A percentile compares a stretch with the other conserved stretches of the same genome.
Conservation (phyloP, 2,888 invertebrate species). For the Campoplex capitator region DNA sequence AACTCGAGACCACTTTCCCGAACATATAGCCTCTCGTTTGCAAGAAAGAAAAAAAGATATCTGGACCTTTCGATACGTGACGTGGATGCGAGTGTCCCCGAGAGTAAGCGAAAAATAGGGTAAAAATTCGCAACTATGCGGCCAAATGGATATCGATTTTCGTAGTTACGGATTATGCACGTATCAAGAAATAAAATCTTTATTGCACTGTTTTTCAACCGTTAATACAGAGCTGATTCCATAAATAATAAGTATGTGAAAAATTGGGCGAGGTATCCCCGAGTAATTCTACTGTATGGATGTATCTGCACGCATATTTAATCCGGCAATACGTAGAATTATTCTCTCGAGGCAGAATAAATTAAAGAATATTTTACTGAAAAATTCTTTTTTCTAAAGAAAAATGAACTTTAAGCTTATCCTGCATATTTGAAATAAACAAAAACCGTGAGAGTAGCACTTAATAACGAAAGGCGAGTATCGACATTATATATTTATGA, state of each 20-base stretch:
- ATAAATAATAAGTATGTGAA: background rate
- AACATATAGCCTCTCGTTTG: background rate
- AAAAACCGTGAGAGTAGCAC: background rate
- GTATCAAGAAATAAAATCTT: background rate
- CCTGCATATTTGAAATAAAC: background rate
- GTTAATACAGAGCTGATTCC: background rate
- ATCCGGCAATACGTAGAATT: background rate
- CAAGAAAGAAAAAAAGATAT: background rate
- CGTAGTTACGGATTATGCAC: background rate
- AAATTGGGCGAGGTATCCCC: background rate
- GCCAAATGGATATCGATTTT: background rate
- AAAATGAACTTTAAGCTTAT: background rate
- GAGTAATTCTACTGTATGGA: background rate
- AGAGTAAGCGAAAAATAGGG: conserved; percentile 6
- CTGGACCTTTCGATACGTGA: conserved; percentile 5
- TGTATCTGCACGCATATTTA: background rate
- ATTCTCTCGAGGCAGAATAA: background rate
- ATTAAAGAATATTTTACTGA: background rate
- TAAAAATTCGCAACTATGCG: background rate
- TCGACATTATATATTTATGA: background rate
- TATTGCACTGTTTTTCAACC: background rate
- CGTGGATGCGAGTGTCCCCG: conserved; percentile 4
- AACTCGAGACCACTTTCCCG: conserved; percentile 33
- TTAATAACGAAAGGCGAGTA: background rate
- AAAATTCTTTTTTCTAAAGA: background rate